These are phyloP conservation scores for Drosophila truncata DNA, from an alignment of 1,140 invertebrate genomes.

Conservation along the genomic window DNA sequence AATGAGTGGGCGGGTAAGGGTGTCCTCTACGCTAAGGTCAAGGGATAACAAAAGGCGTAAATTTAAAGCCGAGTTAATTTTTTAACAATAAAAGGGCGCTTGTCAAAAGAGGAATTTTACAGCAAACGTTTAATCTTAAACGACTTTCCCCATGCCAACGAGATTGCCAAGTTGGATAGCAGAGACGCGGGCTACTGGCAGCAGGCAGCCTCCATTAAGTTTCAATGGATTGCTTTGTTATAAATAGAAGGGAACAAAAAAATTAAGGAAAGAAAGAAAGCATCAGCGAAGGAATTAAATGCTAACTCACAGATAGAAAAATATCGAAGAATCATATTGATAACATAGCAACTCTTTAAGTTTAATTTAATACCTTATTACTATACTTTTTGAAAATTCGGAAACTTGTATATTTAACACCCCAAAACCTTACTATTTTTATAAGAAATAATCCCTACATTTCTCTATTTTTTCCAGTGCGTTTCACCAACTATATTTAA, in stretches of 20 bases:
- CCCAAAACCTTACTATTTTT: background rate
- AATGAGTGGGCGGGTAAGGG: conserved; percentile 13
- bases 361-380: too few relatives aligned
- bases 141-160: conserved; percentile 45
- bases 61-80: conserved; percentile 82
- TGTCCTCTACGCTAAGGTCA: conserved; percentile 59
- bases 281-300: conserved; percentile 15
- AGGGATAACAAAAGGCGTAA: conserved; percentile 82
- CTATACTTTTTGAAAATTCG: background rate
- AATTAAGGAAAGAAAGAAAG: conserved; percentile 4
- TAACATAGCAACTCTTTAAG: too few relatives aligned
- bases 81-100: conserved; percentile 79
- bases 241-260: conserved; percentile 22
- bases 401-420: background rate
- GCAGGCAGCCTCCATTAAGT: conserved; percentile 32
- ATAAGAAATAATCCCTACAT: background rate
- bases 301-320: background rate
- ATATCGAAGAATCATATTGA: background rate
- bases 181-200: conserved; percentile 7
- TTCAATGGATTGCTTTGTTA: conserved; percentile 60
- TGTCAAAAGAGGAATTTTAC: conserved; percentile 76
- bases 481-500: background rate
- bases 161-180: conserved; percentile 43
- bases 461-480: background rate
- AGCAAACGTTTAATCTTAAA: conserved; percentile 79